Evolutionary conservation across 2,888 invertebrate species (phyloP), one percentile per base, ranked within the genome.

Genomic region (Zhuqinia jingwanae): DNA sequence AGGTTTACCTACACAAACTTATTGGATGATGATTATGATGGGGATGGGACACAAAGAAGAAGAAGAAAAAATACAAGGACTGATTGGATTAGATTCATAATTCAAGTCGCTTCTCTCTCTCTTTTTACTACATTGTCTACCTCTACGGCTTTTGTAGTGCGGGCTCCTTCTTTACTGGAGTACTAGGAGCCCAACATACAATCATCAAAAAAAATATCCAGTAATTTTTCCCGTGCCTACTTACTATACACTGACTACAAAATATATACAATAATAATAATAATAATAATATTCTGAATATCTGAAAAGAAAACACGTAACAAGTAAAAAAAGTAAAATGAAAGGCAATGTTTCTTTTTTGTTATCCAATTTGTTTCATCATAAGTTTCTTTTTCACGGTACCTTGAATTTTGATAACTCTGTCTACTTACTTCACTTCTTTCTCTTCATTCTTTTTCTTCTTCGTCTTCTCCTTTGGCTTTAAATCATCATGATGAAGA

Each of bases 361-460:
- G 70, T 81, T 73, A 81, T 81, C 70, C 81, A 81, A 73, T 73
- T 81, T 81, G 70, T 73, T 81, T 81, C 50, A 30, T 68, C 76
- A 47, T 56, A 81, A 81, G 70, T 73, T 81, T 79, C 63, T 63
- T 17, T 65, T 79, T 81, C 81, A 70, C 81, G 81, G 81, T 81
- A 81, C 81, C 81, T 81, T 81, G 81, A 81, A 81, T 81, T 81
- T 81, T 81, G 81, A 81, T 81, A 81, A 81, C 80, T 80, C 80
- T 53, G 42, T 42, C 20, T 42, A 36, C 65, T 42, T 36, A 36
- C 1, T 36, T 36, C n/a, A n/a, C 42, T 20, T 65, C 42, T 68
- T 68, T 0, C 68, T 42, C n/a, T n/a, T n/a, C n/a, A n/a, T n/a
- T n/a, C n/a, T n/a, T n/a, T n/a, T n/a, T n/a, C n/a, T n/a, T n/a